Conservation (phyloP, 2,797 vertebrate species). For the Chaenodraco wilsoni region DNA sequence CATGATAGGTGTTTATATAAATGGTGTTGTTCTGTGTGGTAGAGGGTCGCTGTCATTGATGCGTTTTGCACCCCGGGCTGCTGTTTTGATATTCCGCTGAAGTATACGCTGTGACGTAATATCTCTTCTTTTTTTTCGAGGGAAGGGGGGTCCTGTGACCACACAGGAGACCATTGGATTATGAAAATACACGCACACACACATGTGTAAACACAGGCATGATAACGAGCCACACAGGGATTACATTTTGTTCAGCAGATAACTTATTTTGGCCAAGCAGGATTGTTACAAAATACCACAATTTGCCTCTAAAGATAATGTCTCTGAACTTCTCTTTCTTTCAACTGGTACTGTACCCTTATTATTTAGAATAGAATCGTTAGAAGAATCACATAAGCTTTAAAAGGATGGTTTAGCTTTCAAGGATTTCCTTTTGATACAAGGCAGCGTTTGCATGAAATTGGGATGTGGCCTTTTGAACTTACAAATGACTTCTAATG, state of each 20-base stretch:
- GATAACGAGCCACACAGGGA: slow-evolving; percentile 51
- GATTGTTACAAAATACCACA: not conserved
- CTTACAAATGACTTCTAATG: slow-evolving; percentile 30
- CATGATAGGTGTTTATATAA: too few relatives aligned
- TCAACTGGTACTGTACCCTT: not conserved
- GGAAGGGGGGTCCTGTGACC: too few relatives aligned
- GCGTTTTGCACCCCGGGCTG: too few relatives aligned
- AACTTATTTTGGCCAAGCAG: slow-evolving; percentile 27
- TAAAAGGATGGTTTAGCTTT: slow-evolving; percentile 11
- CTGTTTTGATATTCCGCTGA: too few relatives aligned
- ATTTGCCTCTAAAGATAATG: not conserved
- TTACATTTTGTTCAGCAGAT: slow-evolving; percentile 32
- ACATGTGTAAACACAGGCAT: slow-evolving; percentile 10
- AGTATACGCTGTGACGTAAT: too few relatives aligned
- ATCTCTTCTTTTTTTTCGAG: too few relatives aligned
- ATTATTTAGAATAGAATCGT: not conserved
- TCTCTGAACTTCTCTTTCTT: not conserved
- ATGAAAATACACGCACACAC: slow-evolving; percentile 14
- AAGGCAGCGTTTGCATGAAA: slow-evolving; percentile 12
- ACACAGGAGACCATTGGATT: slow-evolving; percentile 28
- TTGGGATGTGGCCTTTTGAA: slow-evolving; percentile 33
- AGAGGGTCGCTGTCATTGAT: too few relatives aligned
- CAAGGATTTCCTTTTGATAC: slow-evolving; percentile 29
- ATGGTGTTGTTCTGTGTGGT: too few relatives aligned
- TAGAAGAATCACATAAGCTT: slow-evolving; percentile 3